Evolutionary conservation across 1,140 invertebrate species (phyloP), one percentile per base, ranked within the genome.

Genomic region (Aphidius gifuensis): DNA sequence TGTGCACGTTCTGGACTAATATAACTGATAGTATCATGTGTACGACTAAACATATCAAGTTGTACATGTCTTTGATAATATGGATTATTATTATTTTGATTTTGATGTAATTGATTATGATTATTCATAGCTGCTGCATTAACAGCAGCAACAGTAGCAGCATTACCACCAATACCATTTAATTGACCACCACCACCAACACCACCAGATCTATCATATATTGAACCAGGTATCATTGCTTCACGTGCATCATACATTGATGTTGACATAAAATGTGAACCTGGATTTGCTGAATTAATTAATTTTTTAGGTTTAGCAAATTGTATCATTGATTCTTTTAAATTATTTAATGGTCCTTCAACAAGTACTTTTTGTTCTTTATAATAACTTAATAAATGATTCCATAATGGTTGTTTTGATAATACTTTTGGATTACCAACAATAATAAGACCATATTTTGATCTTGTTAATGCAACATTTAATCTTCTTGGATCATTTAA

Each of bases 391-490:
- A 99, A 82, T 62, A 99, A 81, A 75, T 99, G 96, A 78, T 99
- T 98, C 97, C 98, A 99, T 0, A 99, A 81, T 1, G 94, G 93
- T 83, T 99, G 97, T 79, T 98, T 98, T 1, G 96, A 95, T 0
- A 99, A 82, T 7, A 99, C 96, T 82, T 99, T 99, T 0, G 98
- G 97, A 82, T 99, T 99, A 50, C 98, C 98, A 57, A 99, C 94
- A 66, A 99, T 96, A 50, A 99, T 98, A 32, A 99, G 91, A 11
- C 98, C 98, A 80, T 94, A 99, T 74, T 96, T 98, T 3, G 98
- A 95, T 64, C 98, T 86, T 0, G 98, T 99, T 2, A 99, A 78
- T 0, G 98, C 98, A 0, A 99, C 98, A 80, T 99, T 99, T 1
- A 99, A 82, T 63, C 98, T 89, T 5, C 98, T 83, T 0, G 98